These are phyloP conservation scores for Ditylenchus dipsaci DNA, from an alignment of 1,140 invertebrate species.

Conservation along the genomic window DNA sequence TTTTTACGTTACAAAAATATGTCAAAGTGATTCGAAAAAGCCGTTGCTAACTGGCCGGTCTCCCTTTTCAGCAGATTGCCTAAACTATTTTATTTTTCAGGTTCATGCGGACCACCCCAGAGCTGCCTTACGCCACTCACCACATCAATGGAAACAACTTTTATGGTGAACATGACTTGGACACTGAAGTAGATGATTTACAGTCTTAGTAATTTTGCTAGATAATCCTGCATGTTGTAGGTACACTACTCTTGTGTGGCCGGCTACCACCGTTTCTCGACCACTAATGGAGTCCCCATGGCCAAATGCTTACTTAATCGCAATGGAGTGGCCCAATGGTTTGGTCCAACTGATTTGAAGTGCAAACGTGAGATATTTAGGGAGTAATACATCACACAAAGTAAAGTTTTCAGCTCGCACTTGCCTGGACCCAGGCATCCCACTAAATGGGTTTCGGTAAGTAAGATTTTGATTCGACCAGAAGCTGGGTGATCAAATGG, in stretches of 20 bases:
- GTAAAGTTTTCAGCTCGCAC: conserved; percentile 69
- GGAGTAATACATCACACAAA: conserved; percentile 2
- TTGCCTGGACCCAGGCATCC: conserved; percentile 76
- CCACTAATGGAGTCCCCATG: conserved; percentile 61
- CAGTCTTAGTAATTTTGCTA: no score
- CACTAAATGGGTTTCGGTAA: conserved; percentile 77
- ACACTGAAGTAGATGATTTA: conserved; percentile 61
- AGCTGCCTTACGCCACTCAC: conserved; percentile 79
- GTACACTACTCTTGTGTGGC: conserved; percentile 83
- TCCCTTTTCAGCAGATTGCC: background rate
- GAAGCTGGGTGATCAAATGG: background rate
- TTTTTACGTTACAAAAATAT: no score
- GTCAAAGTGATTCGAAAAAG: no score
- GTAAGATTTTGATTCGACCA: background rate
- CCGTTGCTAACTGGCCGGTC: no score
- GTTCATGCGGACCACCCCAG: conserved; percentile 78
- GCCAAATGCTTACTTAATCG: conserved; percentile 83
- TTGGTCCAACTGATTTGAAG: conserved; percentile 79
- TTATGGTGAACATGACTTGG: conserved; percentile 61
- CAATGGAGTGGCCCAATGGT: conserved; percentile 76
- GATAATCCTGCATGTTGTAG: no score
- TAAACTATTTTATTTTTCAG: conserved; percentile 65
- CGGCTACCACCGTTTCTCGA: conserved; percentile 68
- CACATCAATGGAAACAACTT: conserved; percentile 66
- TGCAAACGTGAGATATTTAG: conserved; percentile 75